Conservation (phyloP, 2,797 vertebrate species). For the Sebastes jordani region DNA sequence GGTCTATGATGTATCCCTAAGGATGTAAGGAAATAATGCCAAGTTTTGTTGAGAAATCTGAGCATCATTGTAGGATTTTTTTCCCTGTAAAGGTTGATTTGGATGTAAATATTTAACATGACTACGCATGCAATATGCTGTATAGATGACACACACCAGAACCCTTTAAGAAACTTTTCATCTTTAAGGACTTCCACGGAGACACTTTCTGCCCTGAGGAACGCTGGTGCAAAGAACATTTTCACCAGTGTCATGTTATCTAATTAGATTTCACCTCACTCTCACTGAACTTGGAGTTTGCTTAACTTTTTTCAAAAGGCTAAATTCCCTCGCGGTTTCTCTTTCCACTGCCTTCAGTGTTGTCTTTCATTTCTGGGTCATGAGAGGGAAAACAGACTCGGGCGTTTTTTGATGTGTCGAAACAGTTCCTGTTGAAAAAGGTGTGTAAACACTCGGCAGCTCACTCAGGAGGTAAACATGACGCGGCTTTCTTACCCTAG, state of each 20-base stretch:
- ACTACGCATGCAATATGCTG: not conserved
- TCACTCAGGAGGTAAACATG: constrained; percentile 67
- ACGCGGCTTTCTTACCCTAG: constrained; percentile 61
- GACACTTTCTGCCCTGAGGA: not conserved
- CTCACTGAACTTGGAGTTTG: constrained; percentile 57
- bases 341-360: constrained; percentile 37
- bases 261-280: constrained; percentile 55
- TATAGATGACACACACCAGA: not conserved
- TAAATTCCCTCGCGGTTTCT: constrained; percentile 44
- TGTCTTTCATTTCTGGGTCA: constrained; percentile 72
- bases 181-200: not conserved
- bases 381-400: constrained; percentile 53
- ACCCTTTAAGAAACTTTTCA: not conserved
- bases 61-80: not conserved
- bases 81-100: not conserved
- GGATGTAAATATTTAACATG: not conserved
- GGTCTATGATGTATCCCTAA: constrained; percentile 14
- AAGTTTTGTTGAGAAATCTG: not conserved
- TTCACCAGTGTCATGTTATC: constrained; percentile 32
- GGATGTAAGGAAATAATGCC: constrained; percentile 14
- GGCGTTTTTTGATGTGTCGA: constrained; percentile 65
- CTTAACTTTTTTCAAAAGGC: constrained; percentile 66
- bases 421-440: constrained; percentile 63
- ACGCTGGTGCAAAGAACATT: not conserved
- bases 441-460: constrained; percentile 67